Conservation (phyloP, 2,888 invertebrate species). For the Cantharis rustica region DNA sequence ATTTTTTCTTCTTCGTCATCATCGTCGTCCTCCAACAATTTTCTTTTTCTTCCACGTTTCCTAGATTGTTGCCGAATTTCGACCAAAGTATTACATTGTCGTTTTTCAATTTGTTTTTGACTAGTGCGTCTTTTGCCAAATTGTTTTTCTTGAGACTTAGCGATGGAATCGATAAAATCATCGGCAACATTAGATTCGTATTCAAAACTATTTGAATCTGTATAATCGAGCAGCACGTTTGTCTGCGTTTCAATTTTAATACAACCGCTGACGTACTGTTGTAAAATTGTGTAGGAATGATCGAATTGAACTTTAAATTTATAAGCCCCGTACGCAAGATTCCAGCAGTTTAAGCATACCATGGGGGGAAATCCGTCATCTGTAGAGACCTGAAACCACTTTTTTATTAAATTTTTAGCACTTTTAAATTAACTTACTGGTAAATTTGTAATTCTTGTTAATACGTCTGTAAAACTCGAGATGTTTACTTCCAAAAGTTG, state of each 20-base stretch:
- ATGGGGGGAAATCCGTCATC: conserved; percentile 34
- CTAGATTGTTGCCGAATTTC: conserved; percentile 9
- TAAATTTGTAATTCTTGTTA: conserved; percentile 34
- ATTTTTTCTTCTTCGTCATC: conserved; percentile 1
- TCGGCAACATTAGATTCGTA: conserved; percentile 25
- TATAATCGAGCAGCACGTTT: conserved; percentile 14
- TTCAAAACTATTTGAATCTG: conserved; percentile 24
- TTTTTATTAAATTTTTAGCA: not conserved
- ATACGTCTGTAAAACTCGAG: conserved; percentile 33
- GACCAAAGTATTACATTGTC: conserved; percentile 5
- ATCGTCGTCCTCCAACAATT: not conserved
- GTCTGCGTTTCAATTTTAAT: conserved; percentile 28
- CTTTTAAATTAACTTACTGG: conserved; percentile 28
- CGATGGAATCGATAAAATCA: conserved; percentile 23
- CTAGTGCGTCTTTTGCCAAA: conserved; percentile 25
- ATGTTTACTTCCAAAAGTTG: conserved; percentile 32
- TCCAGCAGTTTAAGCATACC: conserved; percentile 38
- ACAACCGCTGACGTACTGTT: conserved; percentile 33
- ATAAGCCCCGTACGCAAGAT: conserved; percentile 37
- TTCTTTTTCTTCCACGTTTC: conserved; percentile 23
- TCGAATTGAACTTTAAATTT: conserved; percentile 40
- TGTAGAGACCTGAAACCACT: conserved; percentile 27
- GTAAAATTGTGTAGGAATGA: conserved; percentile 35
- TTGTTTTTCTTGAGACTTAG: conserved; percentile 20
- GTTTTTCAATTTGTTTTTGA: conserved; percentile 31